A percentile compares a stretch with the other conserved stretches of the same genome.
Conservation (phyloP, 2,888 invertebrate species). For the Philhelius pedissequus region DNA sequence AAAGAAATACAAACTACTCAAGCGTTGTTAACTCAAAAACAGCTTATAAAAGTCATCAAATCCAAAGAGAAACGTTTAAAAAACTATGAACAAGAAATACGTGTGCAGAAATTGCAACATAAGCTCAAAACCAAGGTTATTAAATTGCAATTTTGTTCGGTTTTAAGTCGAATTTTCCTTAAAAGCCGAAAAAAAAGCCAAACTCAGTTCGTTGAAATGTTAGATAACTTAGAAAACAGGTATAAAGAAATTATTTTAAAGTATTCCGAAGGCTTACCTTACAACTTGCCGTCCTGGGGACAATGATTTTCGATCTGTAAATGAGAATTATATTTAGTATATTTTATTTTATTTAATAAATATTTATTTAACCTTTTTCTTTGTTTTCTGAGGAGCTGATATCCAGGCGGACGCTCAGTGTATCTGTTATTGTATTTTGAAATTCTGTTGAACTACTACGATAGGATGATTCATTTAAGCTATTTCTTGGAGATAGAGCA, state of each 20-base stretch:
- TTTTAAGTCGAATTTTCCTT: constrained; percentile 72
- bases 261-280: constrained; percentile 32
- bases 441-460: constrained; percentile 30
- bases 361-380: constrained; percentile 39
- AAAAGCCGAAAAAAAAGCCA: constrained; percentile 60
- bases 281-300: constrained; percentile 41
- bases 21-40: background rate
- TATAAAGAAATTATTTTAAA: constrained; percentile 48
- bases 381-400: constrained; percentile 50
- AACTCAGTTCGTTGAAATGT: constrained; percentile 25
- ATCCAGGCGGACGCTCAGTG: constrained; percentile 53
- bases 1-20: background rate
- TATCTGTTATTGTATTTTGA: constrained; percentile 28
- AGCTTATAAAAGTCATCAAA: constrained; percentile 63
- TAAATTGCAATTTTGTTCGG: constrained; percentile 70
- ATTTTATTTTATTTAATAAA: background rate
- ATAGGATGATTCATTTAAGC: constrained; percentile 33
- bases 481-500: constrained; percentile 22
- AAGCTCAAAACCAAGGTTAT: constrained; percentile 28
- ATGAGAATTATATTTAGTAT: background rate
- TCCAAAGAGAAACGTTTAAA: constrained; percentile 64
- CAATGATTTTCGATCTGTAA: constrained; percentile 44
- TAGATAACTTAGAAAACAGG: constrained; percentile 47
- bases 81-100: constrained; percentile 69
- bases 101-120: constrained; percentile 8